Percentiles rank a stretch among this genome's conserved stretches.
These are phyloP conservation scores for Setipinna tenuifilis DNA, from an alignment of 2,797 vertebrate species.

Conservation along the genomic window DNA sequence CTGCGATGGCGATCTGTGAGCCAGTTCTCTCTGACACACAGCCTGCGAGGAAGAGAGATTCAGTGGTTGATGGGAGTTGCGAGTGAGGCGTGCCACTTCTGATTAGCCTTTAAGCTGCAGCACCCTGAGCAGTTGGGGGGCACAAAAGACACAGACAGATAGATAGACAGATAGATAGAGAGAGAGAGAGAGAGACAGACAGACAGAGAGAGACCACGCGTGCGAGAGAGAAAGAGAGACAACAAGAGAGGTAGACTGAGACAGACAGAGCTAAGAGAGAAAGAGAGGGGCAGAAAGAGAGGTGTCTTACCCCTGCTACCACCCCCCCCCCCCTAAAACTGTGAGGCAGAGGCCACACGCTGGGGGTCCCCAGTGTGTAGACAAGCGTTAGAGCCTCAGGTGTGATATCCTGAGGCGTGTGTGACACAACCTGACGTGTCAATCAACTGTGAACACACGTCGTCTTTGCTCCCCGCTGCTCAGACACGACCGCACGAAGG, in stretches of 20 bases:
- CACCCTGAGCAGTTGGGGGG: too few relatives aligned
- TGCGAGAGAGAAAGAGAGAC: too few relatives aligned
- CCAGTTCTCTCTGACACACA: neutral
- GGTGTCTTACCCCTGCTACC: too few relatives aligned
- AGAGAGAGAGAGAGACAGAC: too few relatives aligned
- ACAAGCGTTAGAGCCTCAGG: neutral
- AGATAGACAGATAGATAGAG: too few relatives aligned
- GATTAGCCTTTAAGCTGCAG: neutral
- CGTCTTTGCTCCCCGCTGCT: too few relatives aligned
- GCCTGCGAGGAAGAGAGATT: neutral
- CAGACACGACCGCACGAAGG: conserved; percentile 29
- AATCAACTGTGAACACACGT: conserved; percentile 32
- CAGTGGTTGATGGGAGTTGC: neutral
- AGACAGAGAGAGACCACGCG: too few relatives aligned
- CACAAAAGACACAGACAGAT: too few relatives aligned
- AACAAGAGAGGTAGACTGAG: too few relatives aligned
- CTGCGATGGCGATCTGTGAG: neutral
- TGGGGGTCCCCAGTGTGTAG: neutral
- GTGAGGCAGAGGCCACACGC: neutral
- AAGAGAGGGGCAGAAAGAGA: conserved; percentile 30
- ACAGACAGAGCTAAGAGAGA: neutral
- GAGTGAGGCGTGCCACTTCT: neutral
- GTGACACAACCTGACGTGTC: neutral
- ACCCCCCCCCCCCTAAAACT: too few relatives aligned
- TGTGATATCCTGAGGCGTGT: neutral